Evolutionary conservation across 2,888 invertebrate genomes (phyloP).

Genomic region (Cloeon dipterum): DNA sequence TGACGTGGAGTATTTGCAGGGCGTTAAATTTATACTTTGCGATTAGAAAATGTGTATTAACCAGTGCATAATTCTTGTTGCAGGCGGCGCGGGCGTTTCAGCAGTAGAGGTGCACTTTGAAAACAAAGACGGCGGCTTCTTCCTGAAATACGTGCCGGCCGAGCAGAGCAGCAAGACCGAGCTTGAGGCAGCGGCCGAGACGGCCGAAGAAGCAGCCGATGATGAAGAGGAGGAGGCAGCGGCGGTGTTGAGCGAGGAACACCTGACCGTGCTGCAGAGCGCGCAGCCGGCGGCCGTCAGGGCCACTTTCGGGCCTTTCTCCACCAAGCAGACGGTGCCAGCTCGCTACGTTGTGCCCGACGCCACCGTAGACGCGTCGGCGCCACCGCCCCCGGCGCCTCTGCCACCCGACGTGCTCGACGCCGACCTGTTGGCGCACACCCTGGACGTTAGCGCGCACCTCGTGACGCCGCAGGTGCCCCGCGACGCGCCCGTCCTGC

Average conservation of each 20-base stretch:
- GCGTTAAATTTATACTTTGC: too few species aligned
- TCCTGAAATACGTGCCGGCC: conserved; percentile 52
- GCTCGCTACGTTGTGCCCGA: conserved; percentile 74
- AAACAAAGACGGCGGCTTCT: conserved; percentile 77
- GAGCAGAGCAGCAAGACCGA: conserved; percentile 16
- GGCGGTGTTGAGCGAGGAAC: conserved; percentile 59
- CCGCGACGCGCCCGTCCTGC: conserved; percentile 71
- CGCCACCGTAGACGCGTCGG: conserved; percentile 31
- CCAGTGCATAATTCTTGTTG: too few species aligned
- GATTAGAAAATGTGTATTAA: too few species aligned
- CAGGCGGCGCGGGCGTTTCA: too few species aligned
- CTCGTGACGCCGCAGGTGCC: conserved; percentile 70
- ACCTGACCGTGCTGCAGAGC: conserved; percentile 79
- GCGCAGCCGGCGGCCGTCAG: conserved; percentile 76
- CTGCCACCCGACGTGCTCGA: conserved; percentile 20
- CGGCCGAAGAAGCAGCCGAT: conserved; percentile 13
- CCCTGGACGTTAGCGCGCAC: conserved; percentile 81
- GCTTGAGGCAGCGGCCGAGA: not conserved
- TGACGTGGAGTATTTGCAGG: too few species aligned
- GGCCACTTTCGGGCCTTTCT: conserved; percentile 85
- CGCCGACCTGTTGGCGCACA: conserved; percentile 36
- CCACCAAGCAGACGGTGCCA: conserved; percentile 83
- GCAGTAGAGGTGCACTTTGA: conserved; percentile 87
- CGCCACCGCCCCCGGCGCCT: conserved; percentile 8
- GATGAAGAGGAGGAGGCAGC: conserved; percentile 24